Conservation (phyloP, 2,113 vertebrate genomes). For the Chaetura pelagica region DNA sequence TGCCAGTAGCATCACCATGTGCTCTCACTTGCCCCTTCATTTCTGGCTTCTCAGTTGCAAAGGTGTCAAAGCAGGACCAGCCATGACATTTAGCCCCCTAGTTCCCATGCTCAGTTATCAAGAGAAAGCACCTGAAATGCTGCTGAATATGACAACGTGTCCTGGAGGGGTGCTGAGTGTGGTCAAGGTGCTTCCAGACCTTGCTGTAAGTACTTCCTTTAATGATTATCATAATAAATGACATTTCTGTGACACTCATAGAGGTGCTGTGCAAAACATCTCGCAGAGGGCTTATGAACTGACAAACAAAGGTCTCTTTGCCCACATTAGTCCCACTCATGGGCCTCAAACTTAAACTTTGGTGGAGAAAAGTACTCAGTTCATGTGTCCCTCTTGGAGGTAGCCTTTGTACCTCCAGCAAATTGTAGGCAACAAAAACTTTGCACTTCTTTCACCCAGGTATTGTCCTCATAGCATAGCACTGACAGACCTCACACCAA, state of each 20-base stretch:
- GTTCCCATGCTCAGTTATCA: no score
- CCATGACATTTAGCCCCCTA: background rate
- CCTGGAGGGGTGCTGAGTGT: no score
- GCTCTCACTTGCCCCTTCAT: background rate
- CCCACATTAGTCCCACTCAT: background rate
- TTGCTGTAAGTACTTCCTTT: background rate
- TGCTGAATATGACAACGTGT: background rate
- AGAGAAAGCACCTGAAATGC: background rate
- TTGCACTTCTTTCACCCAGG: background rate
- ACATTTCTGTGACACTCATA: accelerated
- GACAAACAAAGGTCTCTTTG: background rate
- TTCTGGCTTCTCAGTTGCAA: background rate
- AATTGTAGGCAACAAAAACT: background rate
- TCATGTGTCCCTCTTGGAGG: background rate
- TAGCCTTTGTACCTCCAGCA: background rate
- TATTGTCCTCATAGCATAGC: background rate
- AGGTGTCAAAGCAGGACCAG: background rate
- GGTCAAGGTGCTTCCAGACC: background rate
- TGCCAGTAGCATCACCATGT: background rate
- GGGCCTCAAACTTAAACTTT: background rate
- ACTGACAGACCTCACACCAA: background rate
- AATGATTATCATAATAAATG: background rate
- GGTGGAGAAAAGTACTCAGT: background rate
- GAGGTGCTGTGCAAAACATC: background rate
- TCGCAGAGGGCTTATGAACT: background rate